phyloP scores from a whole-genome alignment of 2,113 vertebrate genomes.

The Sylvilagus bachmani region DNA sequence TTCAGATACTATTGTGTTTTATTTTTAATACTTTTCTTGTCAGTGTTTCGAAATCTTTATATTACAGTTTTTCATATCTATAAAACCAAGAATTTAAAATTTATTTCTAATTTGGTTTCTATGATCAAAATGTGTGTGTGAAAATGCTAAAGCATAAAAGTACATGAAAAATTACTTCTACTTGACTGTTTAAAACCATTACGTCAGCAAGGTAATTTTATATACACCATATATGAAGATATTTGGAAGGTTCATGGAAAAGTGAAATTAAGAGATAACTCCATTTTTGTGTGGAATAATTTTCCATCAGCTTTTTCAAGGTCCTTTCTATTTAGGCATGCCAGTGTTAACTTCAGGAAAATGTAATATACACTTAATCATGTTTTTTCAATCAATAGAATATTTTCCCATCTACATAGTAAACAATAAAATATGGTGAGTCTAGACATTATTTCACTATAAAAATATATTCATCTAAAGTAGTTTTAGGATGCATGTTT shows the following conservation, averaged over 20 bases:
- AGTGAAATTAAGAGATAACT: no score
- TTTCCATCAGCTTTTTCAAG: no score
- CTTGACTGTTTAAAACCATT: not conserved
- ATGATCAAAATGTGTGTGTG: not conserved
- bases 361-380: not conserved
- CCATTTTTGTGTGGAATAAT: no score
- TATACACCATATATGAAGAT: not conserved
- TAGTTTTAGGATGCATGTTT: constrained; percentile 18
- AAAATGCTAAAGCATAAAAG: not conserved
- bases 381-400: not conserved
- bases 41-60: not conserved
- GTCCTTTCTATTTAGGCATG: not conserved
- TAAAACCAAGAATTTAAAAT: not conserved
- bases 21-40: not conserved
- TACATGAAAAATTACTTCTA: constrained; percentile 21
- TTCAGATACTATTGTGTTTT: not conserved
- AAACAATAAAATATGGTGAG: not conserved
- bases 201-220: not conserved
- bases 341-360: not conserved
- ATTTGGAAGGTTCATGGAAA: no score
- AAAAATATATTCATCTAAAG: constrained; percentile 4
- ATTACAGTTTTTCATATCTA: not conserved
- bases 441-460: not conserved
- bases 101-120: not conserved
- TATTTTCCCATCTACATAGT: not conserved